Percentiles rank a stretch among this genome's conserved stretches.
These are phyloP conservation scores for Andrena minutula DNA, from an alignment of 2,888 invertebrate species.

Conservation along the genomic window DNA sequence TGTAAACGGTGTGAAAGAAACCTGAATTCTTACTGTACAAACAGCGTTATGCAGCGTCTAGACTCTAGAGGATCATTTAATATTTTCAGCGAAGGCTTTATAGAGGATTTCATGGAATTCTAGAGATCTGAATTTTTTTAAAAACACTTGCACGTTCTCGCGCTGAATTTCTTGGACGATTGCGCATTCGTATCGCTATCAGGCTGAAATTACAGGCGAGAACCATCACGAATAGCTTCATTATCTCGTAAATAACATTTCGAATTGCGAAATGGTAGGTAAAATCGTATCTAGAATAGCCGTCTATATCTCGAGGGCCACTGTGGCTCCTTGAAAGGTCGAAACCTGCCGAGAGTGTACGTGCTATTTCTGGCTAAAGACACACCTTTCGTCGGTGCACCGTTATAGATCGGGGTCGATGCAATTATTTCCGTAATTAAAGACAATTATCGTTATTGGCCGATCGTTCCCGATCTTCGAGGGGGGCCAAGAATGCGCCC, in stretches of 20 bases:
- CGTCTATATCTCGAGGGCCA: constrained; percentile 10
- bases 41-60: background rate
- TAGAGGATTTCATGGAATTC: background rate
- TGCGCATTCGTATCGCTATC: constrained; percentile 1
- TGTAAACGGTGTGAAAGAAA: background rate
- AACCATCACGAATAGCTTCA: constrained; percentile 1
- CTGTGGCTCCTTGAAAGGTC: constrained; percentile 57
- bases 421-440: constrained; percentile 67
- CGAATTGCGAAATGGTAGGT: constrained; percentile 4
- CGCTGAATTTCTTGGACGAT: background rate
- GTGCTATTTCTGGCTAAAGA: constrained; percentile 61
- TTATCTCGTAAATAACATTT: constrained; percentile 24
- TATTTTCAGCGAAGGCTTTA: background rate
- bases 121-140: background rate
- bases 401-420: constrained; percentile 56
- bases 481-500: constrained; percentile 57
- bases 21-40: background rate
- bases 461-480: constrained; percentile 56
- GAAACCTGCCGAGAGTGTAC: constrained; percentile 42
- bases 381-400: constrained; percentile 59
- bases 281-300: constrained; percentile 31
- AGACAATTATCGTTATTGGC: constrained; percentile 60
- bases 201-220: background rate
- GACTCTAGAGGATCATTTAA: background rate
- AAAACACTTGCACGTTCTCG: background rate